phyloP scores from a whole-genome alignment of 2,888 invertebrate species.

The Eristalis intricaria region DNA sequence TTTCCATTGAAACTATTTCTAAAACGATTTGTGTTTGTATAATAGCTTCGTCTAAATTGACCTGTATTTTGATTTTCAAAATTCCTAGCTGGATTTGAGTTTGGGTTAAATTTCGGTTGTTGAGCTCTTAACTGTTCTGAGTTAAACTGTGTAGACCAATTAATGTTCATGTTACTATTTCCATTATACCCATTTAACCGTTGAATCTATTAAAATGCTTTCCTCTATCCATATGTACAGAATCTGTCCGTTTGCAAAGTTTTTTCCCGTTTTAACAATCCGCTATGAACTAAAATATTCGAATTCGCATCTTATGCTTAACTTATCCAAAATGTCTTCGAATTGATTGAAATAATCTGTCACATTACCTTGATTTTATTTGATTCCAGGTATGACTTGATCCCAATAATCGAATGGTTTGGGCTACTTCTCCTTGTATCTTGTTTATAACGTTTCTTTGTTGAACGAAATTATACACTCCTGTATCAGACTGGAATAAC shows the following conservation, averaged over 20 bases:
- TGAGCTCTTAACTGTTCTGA: constrained; percentile 1
- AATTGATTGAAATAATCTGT: not conserved
- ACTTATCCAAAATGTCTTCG: not conserved
- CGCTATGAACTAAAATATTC: not conserved
- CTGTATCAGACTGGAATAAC: not conserved
- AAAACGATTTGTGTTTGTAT: not conserved
- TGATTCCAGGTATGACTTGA: not conserved
- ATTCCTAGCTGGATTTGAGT: not conserved
- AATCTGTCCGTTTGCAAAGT: not conserved
- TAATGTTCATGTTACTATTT: constrained; percentile 11
- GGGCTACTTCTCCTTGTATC: too few relatives aligned
- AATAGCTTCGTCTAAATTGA: not conserved
- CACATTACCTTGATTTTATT: constrained; percentile 8
- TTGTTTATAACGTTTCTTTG: not conserved
- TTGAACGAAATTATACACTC: not conserved
- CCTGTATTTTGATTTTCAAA: not conserved
- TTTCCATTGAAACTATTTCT: constrained; percentile 10
- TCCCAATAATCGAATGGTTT: not conserved
- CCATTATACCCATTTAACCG: constrained; percentile 6
- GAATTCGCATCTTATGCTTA: not conserved
- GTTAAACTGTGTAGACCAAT: not conserved
- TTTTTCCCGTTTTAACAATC: too few relatives aligned
- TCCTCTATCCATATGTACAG: constrained; percentile 7
- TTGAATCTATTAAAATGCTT: not conserved
- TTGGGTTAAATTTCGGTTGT: not conserved